Conservation (phyloP, 2,888 invertebrate species). For the Sphinx pinastri region DNA sequence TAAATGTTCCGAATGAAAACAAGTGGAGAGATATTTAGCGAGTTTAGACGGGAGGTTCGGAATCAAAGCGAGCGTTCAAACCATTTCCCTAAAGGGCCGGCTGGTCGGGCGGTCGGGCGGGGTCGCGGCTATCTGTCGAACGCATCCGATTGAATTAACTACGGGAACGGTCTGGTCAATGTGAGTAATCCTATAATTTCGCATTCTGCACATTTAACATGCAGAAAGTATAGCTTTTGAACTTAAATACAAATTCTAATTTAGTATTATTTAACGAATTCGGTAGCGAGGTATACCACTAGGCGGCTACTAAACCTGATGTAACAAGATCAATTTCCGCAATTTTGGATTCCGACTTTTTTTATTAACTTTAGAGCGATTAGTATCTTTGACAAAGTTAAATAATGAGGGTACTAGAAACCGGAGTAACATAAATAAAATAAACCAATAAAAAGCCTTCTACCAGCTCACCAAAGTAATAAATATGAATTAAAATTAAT, state of each 20-base stretch:
- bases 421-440: no score
- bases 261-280: neutral
- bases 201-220: slow-evolving; percentile 8
- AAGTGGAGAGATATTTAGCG: slow-evolving; percentile 37
- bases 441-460: no score
- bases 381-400: no score
- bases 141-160: slow-evolving; percentile 78
- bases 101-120: slow-evolving; percentile 25
- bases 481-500: no score
- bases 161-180: slow-evolving; percentile 56
- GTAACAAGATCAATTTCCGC: no score
- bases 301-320: no score
- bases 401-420: no score
- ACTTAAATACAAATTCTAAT: neutral
- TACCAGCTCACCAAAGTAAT: no score
- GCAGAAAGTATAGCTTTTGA: neutral
- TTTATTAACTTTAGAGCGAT: no score
- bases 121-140: slow-evolving; percentile 59
- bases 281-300: no score
- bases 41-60: slow-evolving; percentile 44
- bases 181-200: slow-evolving; percentile 32
- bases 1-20: slow-evolving; percentile 34
- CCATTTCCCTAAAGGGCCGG: slow-evolving; percentile 62
- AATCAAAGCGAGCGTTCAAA: slow-evolving; percentile 61
- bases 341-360: no score